These are phyloP conservation scores for Caenorhabditis doughertyi DNA, from an alignment of 2,888 invertebrate species.

Conservation along the genomic window DNA sequence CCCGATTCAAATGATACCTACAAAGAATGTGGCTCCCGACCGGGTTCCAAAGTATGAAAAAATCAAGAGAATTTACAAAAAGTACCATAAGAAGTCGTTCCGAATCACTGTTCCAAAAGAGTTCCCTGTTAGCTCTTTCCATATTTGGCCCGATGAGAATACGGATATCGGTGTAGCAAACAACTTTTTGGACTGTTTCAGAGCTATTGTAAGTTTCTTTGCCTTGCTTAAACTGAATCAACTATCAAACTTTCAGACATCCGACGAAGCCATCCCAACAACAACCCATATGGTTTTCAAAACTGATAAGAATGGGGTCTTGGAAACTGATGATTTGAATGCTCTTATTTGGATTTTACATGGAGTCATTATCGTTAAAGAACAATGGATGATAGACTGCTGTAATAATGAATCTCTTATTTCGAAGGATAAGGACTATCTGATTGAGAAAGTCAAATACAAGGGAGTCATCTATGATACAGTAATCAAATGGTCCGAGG, in stretches of 20 bases:
- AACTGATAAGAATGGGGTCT: not conserved
- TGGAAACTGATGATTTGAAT: not conserved
- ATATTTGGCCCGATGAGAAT: not conserved
- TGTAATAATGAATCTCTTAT: not conserved
- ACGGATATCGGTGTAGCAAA: not conserved
- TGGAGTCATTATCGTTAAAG: conserved; percentile 14
- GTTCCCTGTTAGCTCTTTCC: not conserved
- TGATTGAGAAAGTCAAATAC: conserved; percentile 10
- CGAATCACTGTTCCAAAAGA: not conserved
- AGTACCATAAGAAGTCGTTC: not conserved
- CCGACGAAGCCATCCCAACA: not conserved
- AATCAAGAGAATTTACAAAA: not conserved
- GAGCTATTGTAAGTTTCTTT: conserved; percentile 10
- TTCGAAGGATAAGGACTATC: not conserved
- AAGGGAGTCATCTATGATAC: conserved; percentile 12
- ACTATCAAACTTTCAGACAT: not conserved
- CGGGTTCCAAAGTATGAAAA: not conserved
- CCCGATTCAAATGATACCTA: not conserved
- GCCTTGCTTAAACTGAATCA: not conserved
- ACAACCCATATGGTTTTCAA: not conserved
- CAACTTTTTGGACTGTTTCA: not conserved
- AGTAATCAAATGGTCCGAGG: not conserved
- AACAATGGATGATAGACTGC: conserved; percentile 15
- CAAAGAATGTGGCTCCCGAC: not conserved
- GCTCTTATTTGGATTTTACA: conserved; percentile 10